Percentiles rank a stretch among this genome's conserved stretches.
phyloP scores from a whole-genome alignment of 2,113 vertebrate genomes.

The Brachionichthys hirsutus region DNA sequence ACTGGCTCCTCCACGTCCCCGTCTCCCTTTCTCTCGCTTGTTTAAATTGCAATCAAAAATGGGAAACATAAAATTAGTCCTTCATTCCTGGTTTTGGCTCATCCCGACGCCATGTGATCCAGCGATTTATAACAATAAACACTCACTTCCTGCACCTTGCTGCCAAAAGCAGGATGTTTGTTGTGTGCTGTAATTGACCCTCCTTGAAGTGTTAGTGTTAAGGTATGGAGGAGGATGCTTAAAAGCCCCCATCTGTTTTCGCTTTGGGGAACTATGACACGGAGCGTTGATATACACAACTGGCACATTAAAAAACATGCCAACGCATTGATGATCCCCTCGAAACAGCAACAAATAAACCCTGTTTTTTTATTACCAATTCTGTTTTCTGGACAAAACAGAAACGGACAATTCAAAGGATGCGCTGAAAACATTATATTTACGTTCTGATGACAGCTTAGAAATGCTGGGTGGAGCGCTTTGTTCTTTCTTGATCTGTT shows the following conservation, averaged over 20 bases:
- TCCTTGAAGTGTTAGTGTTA: slow-evolving; percentile 76
- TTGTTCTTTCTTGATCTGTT: no score
- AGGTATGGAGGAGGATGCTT: slow-evolving; percentile 64
- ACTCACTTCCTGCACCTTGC: slow-evolving; percentile 65
- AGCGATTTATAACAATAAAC: slow-evolving; percentile 78
- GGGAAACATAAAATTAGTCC: slow-evolving; percentile 75
- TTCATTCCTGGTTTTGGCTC: slow-evolving; percentile 66
- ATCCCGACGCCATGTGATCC: slow-evolving; percentile 55
- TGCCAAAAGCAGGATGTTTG: slow-evolving; percentile 81
- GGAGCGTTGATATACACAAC: slow-evolving; percentile 21
- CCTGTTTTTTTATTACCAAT: slow-evolving; percentile 17
- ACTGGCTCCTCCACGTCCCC: slow-evolving; percentile 25
- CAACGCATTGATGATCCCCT: background rate
- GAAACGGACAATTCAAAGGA: no score
- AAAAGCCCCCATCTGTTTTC: slow-evolving; percentile 73
- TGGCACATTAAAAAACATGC: slow-evolving; percentile 19
- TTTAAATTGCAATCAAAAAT: slow-evolving; percentile 76
- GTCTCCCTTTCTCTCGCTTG: slow-evolving; percentile 50
- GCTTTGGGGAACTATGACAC: slow-evolving; percentile 56
- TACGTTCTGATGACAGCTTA: no score
- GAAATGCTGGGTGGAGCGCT: no score
- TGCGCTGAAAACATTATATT: no score
- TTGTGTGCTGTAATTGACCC: slow-evolving; percentile 77
- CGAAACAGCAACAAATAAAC: background rate
- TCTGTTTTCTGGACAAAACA: no score